phyloP scores from a whole-genome alignment of 2,113 vertebrate genomes.

The Reinhardtius hippoglossoides region DNA sequence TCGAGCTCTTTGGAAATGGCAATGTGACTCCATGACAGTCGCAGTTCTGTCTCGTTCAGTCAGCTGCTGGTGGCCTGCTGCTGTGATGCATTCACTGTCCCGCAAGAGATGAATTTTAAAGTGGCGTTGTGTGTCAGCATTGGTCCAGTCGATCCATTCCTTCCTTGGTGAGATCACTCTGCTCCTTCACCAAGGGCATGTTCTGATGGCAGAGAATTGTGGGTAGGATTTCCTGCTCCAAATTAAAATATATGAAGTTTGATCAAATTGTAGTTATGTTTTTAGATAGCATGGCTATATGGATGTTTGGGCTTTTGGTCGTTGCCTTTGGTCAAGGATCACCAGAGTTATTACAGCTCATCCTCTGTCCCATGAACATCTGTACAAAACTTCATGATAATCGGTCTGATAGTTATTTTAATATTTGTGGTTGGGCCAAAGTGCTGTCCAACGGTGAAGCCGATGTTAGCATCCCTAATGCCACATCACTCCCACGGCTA shows the following conservation, averaged over 20 bases:
- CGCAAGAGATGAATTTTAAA: slow-evolving; percentile 26
- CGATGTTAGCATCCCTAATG: too few species aligned
- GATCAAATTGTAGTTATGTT: too few species aligned
- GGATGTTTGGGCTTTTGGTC: too few species aligned
- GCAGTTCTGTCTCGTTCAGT: slow-evolving; percentile 50
- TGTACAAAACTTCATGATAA: too few species aligned
- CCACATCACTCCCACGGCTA: too few species aligned
- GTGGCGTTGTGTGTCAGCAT: slow-evolving; percentile 16
- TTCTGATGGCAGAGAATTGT: slow-evolving; percentile 11
- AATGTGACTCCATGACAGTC: slow-evolving; percentile 45
- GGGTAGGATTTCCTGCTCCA: too few species aligned
- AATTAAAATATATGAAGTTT: too few species aligned
- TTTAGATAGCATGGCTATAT: too few species aligned
- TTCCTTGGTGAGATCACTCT: slow-evolving; percentile 24
- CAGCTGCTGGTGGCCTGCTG: slow-evolving; percentile 36
- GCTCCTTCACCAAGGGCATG: slow-evolving; percentile 18
- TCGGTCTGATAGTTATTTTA: background rate
- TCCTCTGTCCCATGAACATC: too few species aligned
- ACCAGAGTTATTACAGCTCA: too few species aligned
- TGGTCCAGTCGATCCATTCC: slow-evolving; percentile 22
- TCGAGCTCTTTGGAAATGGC: slow-evolving; percentile 57
- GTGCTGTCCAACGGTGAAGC: too few species aligned
- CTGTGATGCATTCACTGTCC: slow-evolving; percentile 56
- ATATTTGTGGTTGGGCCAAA: background rate
- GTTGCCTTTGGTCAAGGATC: too few species aligned